Conservation (phyloP, 2,113 vertebrate species). For the Lasiurus cinereus region DNA sequence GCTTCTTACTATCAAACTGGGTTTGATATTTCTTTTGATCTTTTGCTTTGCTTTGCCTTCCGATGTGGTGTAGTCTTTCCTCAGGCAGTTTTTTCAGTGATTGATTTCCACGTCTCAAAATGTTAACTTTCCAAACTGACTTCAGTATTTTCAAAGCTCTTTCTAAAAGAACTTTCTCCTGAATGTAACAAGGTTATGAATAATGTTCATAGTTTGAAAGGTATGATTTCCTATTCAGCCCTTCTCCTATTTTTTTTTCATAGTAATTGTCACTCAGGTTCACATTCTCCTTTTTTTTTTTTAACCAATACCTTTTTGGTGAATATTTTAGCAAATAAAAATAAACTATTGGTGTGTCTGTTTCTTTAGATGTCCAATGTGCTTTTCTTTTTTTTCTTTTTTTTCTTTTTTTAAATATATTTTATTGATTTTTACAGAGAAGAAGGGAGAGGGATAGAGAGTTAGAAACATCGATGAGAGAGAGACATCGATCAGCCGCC, state of each 20-base stretch:
- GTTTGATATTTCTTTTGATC: constrained; percentile 4
- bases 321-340: constrained; percentile 36
- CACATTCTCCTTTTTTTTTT: neutral
- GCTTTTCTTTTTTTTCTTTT: neutral
- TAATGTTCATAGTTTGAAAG: neutral
- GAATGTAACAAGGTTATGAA: constrained; percentile 4
- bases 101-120: constrained; percentile 51
- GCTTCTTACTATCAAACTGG: neutral
- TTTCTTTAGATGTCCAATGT: neutral
- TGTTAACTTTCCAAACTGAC: constrained; percentile 46
- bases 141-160: neutral
- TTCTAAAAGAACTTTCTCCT: neutral
- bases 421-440: too few relatives aligned
- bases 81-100: constrained; percentile 10
- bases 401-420: too few relatives aligned
- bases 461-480: too few relatives aligned
- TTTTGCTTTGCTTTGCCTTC: neutral
- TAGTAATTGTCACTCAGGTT: neutral
- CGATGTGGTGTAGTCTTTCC: neutral
- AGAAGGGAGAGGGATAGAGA: too few relatives aligned
- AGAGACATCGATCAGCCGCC: too few relatives aligned
- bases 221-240: neutral
- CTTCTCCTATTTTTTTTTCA: neutral
- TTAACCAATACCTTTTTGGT: neutral
- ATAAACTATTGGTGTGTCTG: neutral